Conservation (phyloP, 2,113 vertebrate genomes). For the Noctilio leporinus region DNA sequence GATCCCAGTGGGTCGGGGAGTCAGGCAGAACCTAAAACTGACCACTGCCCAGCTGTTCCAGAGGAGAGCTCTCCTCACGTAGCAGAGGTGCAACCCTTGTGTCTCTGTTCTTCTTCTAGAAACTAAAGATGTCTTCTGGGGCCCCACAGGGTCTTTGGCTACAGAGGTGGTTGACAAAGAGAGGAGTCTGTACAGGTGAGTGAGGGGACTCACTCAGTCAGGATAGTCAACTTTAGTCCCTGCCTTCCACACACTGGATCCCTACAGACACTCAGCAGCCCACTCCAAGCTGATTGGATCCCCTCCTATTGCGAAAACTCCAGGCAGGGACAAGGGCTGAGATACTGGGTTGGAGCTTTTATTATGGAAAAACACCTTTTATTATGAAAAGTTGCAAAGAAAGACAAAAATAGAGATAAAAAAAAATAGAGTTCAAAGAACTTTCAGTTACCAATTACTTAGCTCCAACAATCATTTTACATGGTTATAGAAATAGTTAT, state of each 20-base stretch:
- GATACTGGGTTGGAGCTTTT: neutral
- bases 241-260: neutral
- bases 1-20: no score
- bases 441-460: neutral
- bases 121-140: neutral
- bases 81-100: no score
- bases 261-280: no score
- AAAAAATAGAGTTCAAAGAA: neutral
- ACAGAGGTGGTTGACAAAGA: no score
- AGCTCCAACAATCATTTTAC: neutral
- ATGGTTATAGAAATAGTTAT: no score
- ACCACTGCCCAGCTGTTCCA: no score
- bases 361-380: neutral
- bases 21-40: no score
- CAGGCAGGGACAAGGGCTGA: neutral
- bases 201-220: neutral
- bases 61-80: no score
- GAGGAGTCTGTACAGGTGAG: no score
- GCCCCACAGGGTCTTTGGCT: no score
- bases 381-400: neutral
- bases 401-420: no score
- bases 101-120: no score
- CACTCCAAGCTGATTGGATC: rapidly evolving
- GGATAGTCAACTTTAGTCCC: neutral
- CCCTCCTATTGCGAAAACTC: neutral